Evolutionary conservation across 2,797 vertebrate genomes (phyloP).

Genomic region (Bovichtus variegatus): DNA sequence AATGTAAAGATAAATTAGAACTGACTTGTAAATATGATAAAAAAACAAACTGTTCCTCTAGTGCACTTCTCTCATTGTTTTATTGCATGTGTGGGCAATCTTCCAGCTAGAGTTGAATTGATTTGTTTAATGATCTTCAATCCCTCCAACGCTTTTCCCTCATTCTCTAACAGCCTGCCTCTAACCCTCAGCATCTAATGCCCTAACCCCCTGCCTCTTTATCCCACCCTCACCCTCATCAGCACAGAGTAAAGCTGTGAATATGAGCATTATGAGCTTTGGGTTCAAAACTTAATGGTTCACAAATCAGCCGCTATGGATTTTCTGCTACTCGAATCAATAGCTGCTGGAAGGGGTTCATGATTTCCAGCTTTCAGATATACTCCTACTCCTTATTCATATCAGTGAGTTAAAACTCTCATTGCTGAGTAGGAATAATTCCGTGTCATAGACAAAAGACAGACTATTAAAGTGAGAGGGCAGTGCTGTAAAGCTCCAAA

Average conservation of each 20-base stretch:
- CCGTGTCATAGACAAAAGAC: slow-evolving; percentile 31
- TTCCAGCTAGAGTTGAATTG: slow-evolving; percentile 80
- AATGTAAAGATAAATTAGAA: slow-evolving; percentile 57
- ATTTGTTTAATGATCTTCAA: slow-evolving; percentile 81
- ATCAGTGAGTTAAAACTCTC: slow-evolving; percentile 78
- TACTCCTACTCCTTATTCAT: slow-evolving; percentile 87
- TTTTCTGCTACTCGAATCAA: slow-evolving; percentile 88
- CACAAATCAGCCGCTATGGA: slow-evolving; percentile 92
- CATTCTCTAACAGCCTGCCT: slow-evolving; percentile 59
- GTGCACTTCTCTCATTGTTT: slow-evolving; percentile 72
- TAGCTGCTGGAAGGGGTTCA: slow-evolving; percentile 88
- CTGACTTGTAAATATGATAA: slow-evolving; percentile 78
- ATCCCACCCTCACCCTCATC: slow-evolving; percentile 80
- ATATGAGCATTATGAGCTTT: slow-evolving; percentile 90
- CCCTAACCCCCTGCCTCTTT: slow-evolving; percentile 77
- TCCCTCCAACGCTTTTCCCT: slow-evolving; percentile 70
- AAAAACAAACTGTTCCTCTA: slow-evolving; percentile 67
- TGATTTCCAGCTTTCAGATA: slow-evolving; percentile 88
- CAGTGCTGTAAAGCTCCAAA: not conserved
- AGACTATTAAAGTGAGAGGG: slow-evolving; percentile 10
- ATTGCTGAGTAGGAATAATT: slow-evolving; percentile 62
- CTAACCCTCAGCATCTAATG: slow-evolving; percentile 70
- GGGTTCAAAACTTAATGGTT: slow-evolving; percentile 91
- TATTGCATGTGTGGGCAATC: slow-evolving; percentile 80
- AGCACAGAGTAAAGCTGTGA: slow-evolving; percentile 84